Base-by-base conservation (phyloP, 2,113 vertebrate genomes). In the Telmatochromis sp. region DNA sequence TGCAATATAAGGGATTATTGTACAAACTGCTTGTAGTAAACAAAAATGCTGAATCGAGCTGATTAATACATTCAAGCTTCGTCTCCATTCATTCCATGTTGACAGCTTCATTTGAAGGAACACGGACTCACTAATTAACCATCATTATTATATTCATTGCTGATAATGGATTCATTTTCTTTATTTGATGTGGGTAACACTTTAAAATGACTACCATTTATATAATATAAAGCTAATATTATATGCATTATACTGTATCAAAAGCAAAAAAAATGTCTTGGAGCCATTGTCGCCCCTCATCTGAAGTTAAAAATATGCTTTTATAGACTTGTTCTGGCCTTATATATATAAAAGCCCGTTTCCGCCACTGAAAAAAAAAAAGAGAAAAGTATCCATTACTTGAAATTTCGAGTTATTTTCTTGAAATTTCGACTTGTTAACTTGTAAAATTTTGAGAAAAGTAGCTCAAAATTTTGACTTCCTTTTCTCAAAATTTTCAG, bases 291-390 rank as follows among this genome's bases (percentile, higher is more conserved):
- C 7, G 5, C 51, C 19, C 19, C 9, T 12, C 51, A 37, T 37
- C 68, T 47, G 68, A 26, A 73, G 40, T 47, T 75, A 28, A 75
- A 23, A 75, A 47, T 47, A 47, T 47, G 21, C 40, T 45, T 47
- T 5, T 73, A 73, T 47, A 28, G 40, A 10, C 1, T 47, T 45
- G 51, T 54, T 47, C 9, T 2, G 40, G 68, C 40, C 14, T 73
- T 40, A 13, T 0, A 7, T 0, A 7, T 7, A 17, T 58, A 1
- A 1, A 60, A 4, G 57, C 14, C 2, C 0, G 2, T 60, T 60
- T 60, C 57, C 1, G 1, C 57, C 26, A 60, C 26, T 57, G 3
- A 14, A 14, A 55, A 54, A 14, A 2, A 4, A 1, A 0, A 7
- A 1, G 0, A 45, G 6, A 47, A 47, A 47, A 47, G 6, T 7